Evolutionary conservation across 1,140 invertebrate species (phyloP).

Genomic region (Physella acuta): DNA sequence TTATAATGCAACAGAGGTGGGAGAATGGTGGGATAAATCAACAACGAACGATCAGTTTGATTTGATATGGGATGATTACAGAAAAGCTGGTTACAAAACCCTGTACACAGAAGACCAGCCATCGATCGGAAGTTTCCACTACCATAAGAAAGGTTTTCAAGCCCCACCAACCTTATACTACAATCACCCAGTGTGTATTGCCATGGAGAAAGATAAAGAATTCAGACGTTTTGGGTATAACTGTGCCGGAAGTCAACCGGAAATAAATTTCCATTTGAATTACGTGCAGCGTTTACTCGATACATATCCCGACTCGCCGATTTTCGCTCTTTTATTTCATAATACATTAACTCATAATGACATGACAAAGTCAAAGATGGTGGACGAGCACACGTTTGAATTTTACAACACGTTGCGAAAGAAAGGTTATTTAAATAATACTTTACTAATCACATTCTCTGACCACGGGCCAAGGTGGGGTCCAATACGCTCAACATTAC

Average conservation of each 20-base stretch:
- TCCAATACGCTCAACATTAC: neutral
- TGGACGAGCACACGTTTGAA: constrained; percentile 8
- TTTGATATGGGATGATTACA: neutral
- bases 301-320: neutral
- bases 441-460: constrained; percentile 3
- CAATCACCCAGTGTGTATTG: neutral
- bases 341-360: neutral
- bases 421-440: neutral
- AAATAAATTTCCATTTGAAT: neutral
- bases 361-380: neutral
- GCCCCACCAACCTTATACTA: neutral
- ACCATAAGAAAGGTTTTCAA: neutral
- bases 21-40: neutral
- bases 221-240: neutral
- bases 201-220: constrained; percentile 2
- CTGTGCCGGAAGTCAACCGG: neutral
- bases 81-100: constrained; percentile 9
- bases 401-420: constrained; percentile 1
- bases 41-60: neutral
- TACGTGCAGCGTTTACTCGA: neutral
- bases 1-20: neutral
- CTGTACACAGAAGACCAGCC: constrained; percentile 1
- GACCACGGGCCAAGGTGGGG: constrained; percentile 17
- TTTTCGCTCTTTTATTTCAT: neutral
- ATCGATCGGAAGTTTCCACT: neutral